Percentiles rank a stretch among this genome's conserved stretches.
Evolutionary conservation across 2,888 invertebrate genomes (phyloP).

Genomic region (Plemyria rubiginata): DNA sequence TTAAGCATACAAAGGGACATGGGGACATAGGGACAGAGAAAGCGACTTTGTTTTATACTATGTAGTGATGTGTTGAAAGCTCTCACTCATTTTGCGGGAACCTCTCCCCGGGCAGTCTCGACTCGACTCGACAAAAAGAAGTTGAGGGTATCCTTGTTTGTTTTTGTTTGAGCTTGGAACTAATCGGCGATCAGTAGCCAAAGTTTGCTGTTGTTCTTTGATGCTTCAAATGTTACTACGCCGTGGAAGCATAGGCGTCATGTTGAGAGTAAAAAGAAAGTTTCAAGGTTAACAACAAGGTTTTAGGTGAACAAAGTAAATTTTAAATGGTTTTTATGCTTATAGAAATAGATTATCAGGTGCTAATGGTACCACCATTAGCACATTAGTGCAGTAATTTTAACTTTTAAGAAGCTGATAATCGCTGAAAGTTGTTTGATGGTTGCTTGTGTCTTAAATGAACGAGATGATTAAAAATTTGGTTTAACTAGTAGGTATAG

Average conservation of each 20-base stretch:
- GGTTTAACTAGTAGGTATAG: too few relatives aligned
- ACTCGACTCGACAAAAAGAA: conserved; percentile 58
- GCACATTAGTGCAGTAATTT: too few relatives aligned
- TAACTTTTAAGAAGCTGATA: too few relatives aligned
- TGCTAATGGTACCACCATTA: too few relatives aligned
- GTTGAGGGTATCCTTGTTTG: conserved; percentile 59
- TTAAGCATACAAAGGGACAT: too few relatives aligned
- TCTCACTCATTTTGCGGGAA: conserved; percentile 59
- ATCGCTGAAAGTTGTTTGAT: too few relatives aligned
- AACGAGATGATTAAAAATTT: too few relatives aligned
- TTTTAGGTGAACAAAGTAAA: neutral
- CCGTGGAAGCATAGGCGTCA: neutral
- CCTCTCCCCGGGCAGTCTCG: conserved; percentile 52
- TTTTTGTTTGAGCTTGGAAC: conserved; percentile 58
- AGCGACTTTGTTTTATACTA: conserved; percentile 36
- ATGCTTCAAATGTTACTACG: conserved; percentile 24
- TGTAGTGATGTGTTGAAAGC: conserved; percentile 58
- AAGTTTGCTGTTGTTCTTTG: conserved; percentile 38
- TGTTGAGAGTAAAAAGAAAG: neutral
- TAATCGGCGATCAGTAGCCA: conserved; percentile 51
- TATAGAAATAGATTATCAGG: too few relatives aligned
- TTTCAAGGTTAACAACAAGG: neutral
- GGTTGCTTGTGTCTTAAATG: too few relatives aligned
- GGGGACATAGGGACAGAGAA: too few relatives aligned
- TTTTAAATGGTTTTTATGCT: too few relatives aligned